Conservation (phyloP, 2,797 vertebrate genomes). For the Sparidentex hasta region DNA sequence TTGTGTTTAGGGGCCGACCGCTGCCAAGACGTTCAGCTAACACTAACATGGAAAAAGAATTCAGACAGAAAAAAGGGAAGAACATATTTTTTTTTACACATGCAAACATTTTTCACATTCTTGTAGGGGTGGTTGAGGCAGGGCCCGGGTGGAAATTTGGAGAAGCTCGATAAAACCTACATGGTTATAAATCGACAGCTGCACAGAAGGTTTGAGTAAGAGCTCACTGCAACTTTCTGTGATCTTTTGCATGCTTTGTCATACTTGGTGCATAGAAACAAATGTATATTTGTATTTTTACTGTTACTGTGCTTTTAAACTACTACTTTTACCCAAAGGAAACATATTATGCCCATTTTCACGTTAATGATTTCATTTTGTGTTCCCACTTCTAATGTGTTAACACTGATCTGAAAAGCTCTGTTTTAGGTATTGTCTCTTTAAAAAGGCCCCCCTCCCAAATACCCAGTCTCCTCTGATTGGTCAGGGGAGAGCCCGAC, state of each 20-base stretch:
- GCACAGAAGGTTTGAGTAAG: conserved; percentile 34
- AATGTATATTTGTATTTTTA: no score
- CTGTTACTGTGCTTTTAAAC: no score
- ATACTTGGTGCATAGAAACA: conserved; percentile 9
- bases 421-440: no score
- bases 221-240: conserved; percentile 40
- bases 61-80: conserved; percentile 65
- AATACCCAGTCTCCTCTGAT: no score
- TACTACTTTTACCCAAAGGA: no score
- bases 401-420: no score
- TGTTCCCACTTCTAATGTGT: no score
- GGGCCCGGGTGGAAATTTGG: conserved; percentile 76
- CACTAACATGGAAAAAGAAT: conserved; percentile 76
- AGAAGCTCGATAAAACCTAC: conserved; percentile 65
- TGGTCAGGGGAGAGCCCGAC: no score
- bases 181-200: conserved; percentile 52
- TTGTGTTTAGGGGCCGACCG: conserved; percentile 47
- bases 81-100: conserved; percentile 68
- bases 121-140: conserved; percentile 73
- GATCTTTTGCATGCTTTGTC: conserved; percentile 37
- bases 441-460: no score
- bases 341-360: no score
- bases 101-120: conserved; percentile 84
- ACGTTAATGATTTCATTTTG: no score
- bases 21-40: conserved; percentile 72